Percentiles rank a stretch among this genome's conserved stretches.
These are phyloP conservation scores for Lepus europaeus DNA, from an alignment of 2,113 vertebrate genomes.

Conservation along the genomic window DNA sequence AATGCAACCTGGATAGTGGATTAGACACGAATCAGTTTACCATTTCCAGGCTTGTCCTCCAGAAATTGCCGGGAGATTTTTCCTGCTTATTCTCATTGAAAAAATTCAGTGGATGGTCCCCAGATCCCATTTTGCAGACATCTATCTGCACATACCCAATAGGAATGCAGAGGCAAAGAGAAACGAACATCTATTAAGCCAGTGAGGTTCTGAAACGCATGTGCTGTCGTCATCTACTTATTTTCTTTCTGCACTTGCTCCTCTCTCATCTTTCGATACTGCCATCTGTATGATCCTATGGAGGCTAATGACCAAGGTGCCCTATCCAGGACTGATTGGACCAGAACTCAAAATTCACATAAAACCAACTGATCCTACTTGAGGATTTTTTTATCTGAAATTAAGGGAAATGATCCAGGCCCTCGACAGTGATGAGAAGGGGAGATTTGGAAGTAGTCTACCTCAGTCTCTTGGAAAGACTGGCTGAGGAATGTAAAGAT, in stretches of 20 bases:
- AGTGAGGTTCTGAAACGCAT: not conserved
- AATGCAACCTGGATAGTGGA: not conserved
- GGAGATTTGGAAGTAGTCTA: not conserved
- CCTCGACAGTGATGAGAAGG: not conserved
- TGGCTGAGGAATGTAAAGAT: not conserved
- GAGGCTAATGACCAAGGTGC: not conserved
- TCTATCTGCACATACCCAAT: not conserved
- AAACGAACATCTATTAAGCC: not conserved
- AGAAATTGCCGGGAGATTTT: not conserved
- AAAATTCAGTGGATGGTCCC: not conserved
- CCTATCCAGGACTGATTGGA: not conserved
- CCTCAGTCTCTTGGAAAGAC: not conserved
- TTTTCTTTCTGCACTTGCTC: not conserved
- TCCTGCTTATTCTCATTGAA: not conserved
- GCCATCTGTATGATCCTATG: not conserved
- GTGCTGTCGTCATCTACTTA: too few species aligned
- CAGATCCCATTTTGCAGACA: not conserved
- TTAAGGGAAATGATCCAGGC: not conserved
- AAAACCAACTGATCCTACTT: not conserved
- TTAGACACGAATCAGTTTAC: not conserved
- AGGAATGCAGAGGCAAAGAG: not conserved
- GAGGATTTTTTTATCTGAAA: not conserved
- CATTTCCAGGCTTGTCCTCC: not conserved
- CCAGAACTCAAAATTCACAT: not conserved
- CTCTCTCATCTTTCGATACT: not conserved